Conservation (phyloP, 2,797 vertebrate species). For the Helarctos malayanus region DNA sequence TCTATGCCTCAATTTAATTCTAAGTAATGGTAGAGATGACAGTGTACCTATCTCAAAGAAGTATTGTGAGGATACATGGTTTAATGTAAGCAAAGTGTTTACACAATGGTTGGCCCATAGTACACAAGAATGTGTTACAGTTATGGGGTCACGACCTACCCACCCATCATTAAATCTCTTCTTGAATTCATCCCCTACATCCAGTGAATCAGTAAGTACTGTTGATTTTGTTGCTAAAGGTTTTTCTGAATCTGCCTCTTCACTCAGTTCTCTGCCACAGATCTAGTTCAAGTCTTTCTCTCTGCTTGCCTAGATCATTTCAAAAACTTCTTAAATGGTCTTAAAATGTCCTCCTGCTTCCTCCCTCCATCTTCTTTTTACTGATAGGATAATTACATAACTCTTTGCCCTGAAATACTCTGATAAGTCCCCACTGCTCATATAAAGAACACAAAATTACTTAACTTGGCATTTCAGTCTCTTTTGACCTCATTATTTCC, state of each 20-base stretch:
- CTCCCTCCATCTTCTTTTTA: neutral
- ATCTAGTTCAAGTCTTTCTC: neutral
- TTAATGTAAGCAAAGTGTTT: constrained; percentile 13
- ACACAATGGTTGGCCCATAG: neutral
- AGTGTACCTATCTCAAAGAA: neutral
- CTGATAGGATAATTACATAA: neutral
- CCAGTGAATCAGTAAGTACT: neutral
- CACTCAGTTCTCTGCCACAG: neutral
- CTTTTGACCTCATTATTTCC: neutral
- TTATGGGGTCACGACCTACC: neutral
- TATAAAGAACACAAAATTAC: neutral
- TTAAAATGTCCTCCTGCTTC: neutral
- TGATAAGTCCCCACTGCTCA: neutral
- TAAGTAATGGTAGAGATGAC: neutral
- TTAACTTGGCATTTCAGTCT: neutral
- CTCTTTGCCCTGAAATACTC: neutral
- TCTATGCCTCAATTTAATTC: neutral
- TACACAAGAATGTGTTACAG: neutral
- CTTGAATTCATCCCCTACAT: neutral
- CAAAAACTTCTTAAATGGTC: neutral
- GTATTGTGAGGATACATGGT: neutral
- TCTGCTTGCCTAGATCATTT: neutral
- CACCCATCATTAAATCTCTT: neutral
- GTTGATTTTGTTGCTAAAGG: neutral
- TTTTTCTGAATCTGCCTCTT: neutral